Percentiles rank a stretch among this genome's conserved stretches.
Conservation (phyloP, 2,888 invertebrate species). For the Dryobota labecula region DNA sequence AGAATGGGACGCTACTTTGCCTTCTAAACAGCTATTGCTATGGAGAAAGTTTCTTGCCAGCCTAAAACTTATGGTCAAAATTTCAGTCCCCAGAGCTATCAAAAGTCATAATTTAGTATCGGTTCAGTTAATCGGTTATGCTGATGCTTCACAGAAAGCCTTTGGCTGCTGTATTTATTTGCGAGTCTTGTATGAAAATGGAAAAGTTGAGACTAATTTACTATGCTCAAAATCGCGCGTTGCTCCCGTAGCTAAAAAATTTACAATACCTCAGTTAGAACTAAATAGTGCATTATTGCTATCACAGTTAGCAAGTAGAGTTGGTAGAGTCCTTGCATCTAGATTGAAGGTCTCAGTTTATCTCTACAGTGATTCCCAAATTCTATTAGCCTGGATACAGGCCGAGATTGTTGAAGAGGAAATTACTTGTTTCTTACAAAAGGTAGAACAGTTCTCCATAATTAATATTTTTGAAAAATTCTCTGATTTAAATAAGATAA, state of each 20-base stretch:
- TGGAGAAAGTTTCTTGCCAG: neutral
- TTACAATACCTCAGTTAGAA: neutral
- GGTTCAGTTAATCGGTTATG: neutral
- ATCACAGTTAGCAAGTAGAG: neutral
- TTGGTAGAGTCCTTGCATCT: neutral
- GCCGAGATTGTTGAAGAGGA: neutral
- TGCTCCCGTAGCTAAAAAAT: neutral
- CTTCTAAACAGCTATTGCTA: neutral
- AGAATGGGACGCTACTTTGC: neutral
- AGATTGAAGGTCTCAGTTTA: neutral
- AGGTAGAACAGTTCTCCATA: neutral
- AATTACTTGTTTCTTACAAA: neutral
- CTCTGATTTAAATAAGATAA: neutral
- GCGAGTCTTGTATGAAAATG: neutral
- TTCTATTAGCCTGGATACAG: slow-evolving; percentile 2
- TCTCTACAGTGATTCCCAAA: slow-evolving; percentile 2
- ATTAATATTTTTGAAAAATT: neutral
- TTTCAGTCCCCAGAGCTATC: neutral
- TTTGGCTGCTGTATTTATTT: slow-evolving; percentile 9
- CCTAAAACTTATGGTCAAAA: neutral
- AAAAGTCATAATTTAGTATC: neutral
- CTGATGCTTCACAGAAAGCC: neutral
- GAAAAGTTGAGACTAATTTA: slow-evolving; percentile 1
- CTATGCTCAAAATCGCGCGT: neutral
- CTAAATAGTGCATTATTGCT: neutral